These are phyloP conservation scores for Sipha flava DNA, from an alignment of 1,140 invertebrate genomes.

Conservation along the genomic window DNA sequence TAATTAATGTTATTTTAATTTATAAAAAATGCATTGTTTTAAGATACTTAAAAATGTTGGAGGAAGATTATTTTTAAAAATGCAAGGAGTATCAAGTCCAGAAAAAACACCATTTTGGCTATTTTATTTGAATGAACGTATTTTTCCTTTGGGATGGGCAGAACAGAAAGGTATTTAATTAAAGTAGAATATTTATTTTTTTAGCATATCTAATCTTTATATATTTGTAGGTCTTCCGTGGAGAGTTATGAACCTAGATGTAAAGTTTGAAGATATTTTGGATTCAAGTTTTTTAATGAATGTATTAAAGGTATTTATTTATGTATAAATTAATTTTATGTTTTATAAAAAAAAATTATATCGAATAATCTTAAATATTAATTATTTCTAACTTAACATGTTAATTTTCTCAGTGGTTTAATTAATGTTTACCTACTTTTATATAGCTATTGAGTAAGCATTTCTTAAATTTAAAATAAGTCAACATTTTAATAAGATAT, in stretches of 20 bases:
- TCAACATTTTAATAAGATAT: too few relatives aligned
- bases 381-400: too few relatives aligned
- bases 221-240: constrained; percentile 4
- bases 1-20: neutral
- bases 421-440: too few relatives aligned
- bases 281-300: neutral
- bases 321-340: neutral
- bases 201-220: neutral
- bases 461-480: too few relatives aligned
- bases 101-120: constrained; percentile 10
- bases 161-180: constrained; percentile 26
- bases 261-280: neutral
- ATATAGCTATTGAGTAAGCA: too few relatives aligned
- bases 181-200: neutral
- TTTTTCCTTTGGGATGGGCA: constrained; percentile 24
- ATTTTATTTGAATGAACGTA: constrained; percentile 19
- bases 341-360: too few relatives aligned
- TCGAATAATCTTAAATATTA: too few relatives aligned
- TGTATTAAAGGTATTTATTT: neutral
- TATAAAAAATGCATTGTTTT: neutral
- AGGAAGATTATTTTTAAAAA: constrained; percentile 8
- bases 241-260: constrained; percentile 14
- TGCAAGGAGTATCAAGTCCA: neutral
- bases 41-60: neutral
- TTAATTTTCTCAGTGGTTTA: too few relatives aligned